Base-by-base conservation (phyloP, 2,797 vertebrate species). In the Eleutherodactylus coqui region DNA sequence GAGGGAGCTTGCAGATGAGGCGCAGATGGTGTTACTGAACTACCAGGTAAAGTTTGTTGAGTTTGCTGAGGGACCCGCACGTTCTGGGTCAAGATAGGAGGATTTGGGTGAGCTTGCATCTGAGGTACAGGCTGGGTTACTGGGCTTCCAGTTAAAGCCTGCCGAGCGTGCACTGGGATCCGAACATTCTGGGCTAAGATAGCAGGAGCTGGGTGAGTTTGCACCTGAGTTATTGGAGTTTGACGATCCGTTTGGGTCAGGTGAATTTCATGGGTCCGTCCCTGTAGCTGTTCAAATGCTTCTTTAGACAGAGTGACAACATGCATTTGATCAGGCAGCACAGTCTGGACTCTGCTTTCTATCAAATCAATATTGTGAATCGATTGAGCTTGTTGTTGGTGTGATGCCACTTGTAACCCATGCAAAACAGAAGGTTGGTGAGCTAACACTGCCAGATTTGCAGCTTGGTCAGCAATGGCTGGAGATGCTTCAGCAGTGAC, bases 281-380 rank as follows among this genome's bases (percentile, higher is more conserved):
- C 93, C 14, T 95, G 96, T 11, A 99, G 95, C 36, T 96, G 96
- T 89, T 96, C 96, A 85, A 99, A 94, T 0, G 96, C 95, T 89
- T 98, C 97, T 92, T 98, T 97, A 24, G 96, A 97, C 85, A 99
- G 93, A 0, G 97, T 96, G 90, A 99, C 97, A 10, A 99, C 95
- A 0, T 99, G 98, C 95, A 98, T 96, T 70, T 96, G 96, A 88
- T 98, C 97, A 0, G 95, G 55, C 0, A 93, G 94, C 0, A 93
- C 89, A 49, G 92, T 41, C n/a, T 91, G 91, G 85, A 95, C 92
- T 86, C 94, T 96, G 84, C 94, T 92, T 78, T 93, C 95, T 24
- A 96, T 92, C 88, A 96, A 85, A 60, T 79, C 89, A 49, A 97
- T 94, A 29, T 94, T 93, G 91, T 94, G 96, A 47, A 97, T 95